These are phyloP conservation scores for Cryptophagus acutangulus DNA, from an alignment of 2,888 invertebrate genomes.

Conservation along the genomic window DNA sequence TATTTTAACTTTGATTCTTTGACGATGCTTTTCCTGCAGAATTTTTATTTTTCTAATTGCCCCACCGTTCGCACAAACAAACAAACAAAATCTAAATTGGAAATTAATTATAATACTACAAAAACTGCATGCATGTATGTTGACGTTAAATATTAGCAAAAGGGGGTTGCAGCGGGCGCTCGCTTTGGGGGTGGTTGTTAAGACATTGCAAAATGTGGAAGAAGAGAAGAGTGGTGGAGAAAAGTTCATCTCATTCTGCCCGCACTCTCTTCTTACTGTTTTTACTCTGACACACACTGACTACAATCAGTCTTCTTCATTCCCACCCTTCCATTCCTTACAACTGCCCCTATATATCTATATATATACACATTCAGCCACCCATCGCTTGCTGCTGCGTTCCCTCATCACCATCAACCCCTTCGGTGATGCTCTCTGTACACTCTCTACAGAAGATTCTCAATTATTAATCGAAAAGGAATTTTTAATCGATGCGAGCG, in stretches of 20 bases:
- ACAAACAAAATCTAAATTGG: no score
- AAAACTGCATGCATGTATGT: no score
- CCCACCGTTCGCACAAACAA: no score
- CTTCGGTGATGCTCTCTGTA: conserved; percentile 40
- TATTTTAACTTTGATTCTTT: no score
- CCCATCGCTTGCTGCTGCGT: no score
- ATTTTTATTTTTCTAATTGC: no score
- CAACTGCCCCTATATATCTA: conserved; percentile 22
- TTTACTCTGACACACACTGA: conserved; percentile 48
- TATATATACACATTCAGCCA: conserved; percentile 37
- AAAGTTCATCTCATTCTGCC: conserved; percentile 58
- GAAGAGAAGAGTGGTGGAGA: background rate
- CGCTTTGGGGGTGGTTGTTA: background rate
- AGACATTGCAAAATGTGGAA: background rate
- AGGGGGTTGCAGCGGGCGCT: no score
- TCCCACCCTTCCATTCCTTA: conserved; percentile 27
- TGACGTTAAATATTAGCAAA: no score
- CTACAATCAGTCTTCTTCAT: conserved; percentile 48
- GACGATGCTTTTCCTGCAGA: conserved; percentile 12
- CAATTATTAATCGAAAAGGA: conserved; percentile 47
- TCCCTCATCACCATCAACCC: conserved; percentile 42
- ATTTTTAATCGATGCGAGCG: conserved; percentile 47
- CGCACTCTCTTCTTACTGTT: conserved; percentile 56
- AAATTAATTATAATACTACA: no score
- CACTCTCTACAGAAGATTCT: conserved; percentile 45